Conservation (phyloP, 2,888 invertebrate species). For the Apomyelois bistriatella region DNA sequence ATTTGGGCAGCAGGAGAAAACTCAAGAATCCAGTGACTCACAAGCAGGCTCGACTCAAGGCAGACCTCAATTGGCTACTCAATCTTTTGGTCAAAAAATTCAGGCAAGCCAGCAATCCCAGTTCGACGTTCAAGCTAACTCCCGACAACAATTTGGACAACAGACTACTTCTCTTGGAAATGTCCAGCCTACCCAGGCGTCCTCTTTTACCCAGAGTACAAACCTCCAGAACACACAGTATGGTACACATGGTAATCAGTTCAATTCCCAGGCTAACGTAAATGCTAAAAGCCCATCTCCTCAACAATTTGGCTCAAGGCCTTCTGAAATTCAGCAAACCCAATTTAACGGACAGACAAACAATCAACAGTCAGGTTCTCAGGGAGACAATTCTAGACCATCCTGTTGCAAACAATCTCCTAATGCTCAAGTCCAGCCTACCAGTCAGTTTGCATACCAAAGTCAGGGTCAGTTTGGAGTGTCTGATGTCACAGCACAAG, state of each 20-base stretch:
- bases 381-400: constrained; percentile 10
- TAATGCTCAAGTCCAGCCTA: neutral
- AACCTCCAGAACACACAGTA: neutral
- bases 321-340: constrained; percentile 10
- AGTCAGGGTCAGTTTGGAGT: constrained; percentile 15
- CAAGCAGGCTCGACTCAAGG: constrained; percentile 16
- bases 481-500: constrained; percentile 16
- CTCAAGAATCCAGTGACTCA: constrained; percentile 6
- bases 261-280: neutral
- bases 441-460: constrained; percentile 12
- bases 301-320: constrained; percentile 17
- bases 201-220: neutral
- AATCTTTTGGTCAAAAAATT: constrained; percentile 19
- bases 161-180: constrained; percentile 3
- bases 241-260: neutral
- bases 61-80: constrained; percentile 25
- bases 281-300: neutral
- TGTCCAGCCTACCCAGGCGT: constrained; percentile 1
- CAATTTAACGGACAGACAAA: neutral
- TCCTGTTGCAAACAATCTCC: neutral
- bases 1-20: constrained; percentile 12
- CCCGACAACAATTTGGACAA: constrained; percentile 6
- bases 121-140: constrained; percentile 19
- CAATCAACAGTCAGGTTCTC: constrained; percentile 9
- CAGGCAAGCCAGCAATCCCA: constrained; percentile 24